A percentile compares a stretch with the other conserved stretches of the same genome.
phyloP scores from a whole-genome alignment of 2,797 vertebrate species.

The Lycodopsis pacificus region DNA sequence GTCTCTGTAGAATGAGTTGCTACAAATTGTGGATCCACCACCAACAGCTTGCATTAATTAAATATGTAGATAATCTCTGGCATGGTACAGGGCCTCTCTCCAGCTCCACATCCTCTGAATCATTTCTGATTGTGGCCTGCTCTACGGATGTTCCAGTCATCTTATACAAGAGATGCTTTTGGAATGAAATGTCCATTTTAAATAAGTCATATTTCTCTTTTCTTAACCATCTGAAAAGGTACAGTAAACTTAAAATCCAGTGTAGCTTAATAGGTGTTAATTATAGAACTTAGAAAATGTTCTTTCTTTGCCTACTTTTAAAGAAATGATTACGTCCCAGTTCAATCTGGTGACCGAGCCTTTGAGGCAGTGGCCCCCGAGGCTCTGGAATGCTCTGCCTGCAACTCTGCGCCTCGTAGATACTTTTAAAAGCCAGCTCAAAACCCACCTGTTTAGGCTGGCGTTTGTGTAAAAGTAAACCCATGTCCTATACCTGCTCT shows the following conservation, averaged over 20 bases:
- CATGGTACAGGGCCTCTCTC: not conserved
- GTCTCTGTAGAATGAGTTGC: not conserved
- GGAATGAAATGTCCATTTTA: not conserved
- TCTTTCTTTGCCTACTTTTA: no score
- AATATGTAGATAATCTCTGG: constrained; percentile 8
- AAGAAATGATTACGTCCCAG: not conserved
- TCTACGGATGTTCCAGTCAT: not conserved
- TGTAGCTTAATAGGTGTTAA: not conserved
- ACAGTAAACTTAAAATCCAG: not conserved
- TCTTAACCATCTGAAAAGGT: not conserved
- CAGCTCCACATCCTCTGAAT: not conserved
- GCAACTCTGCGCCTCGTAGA: no score
- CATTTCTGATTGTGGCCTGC: not conserved
- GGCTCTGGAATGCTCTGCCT: no score
- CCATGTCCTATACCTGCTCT: no score
- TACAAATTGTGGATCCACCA: not conserved
- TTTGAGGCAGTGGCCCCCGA: no score
- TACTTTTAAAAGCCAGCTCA: no score
- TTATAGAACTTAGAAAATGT: not conserved
- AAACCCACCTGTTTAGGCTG: no score
- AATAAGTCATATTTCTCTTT: not conserved
- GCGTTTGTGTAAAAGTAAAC: no score
- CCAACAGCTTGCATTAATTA: not conserved
- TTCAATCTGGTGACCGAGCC: no score
- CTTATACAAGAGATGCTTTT: not conserved